A percentile compares a stretch with the other conserved stretches of the same genome.
These are phyloP conservation scores for Rhinogobius similis DNA, from an alignment of 2,113 vertebrate species.

Conservation along the genomic window DNA sequence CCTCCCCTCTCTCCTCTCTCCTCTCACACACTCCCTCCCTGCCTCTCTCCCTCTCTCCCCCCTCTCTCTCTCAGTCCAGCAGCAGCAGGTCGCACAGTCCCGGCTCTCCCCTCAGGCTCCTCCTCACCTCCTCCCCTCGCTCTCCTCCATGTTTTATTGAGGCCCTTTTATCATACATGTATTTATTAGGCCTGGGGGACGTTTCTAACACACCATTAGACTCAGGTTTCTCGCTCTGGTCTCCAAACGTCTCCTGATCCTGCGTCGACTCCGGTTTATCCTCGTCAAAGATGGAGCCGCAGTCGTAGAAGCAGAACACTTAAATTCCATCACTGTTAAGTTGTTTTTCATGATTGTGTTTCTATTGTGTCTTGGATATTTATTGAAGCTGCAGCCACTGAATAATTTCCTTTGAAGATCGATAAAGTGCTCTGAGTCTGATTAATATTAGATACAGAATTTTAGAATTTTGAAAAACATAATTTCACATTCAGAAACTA, in stretches of 20 bases:
- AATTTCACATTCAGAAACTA: no score
- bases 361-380: no score
- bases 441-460: no score
- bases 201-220: neutral
- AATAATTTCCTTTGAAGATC: no score
- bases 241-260: neutral
- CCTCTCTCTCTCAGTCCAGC: neutral
- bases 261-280: neutral
- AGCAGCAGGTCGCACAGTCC: neutral
- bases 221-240: neutral
- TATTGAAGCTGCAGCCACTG: no score
- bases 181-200: constrained; percentile 13
- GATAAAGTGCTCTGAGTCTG: no score
- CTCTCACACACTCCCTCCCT: neutral
- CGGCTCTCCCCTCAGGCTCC: neutral
- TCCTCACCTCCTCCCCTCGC: neutral
- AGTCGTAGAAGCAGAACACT: no score
- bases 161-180: constrained; percentile 13
- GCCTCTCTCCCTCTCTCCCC: neutral
- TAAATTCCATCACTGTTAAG: neutral
- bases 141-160: constrained; percentile 10
- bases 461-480: no score
- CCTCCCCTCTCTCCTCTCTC: neutral
- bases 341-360: no score
- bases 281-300: no score